Percentiles rank a stretch among this genome's conserved stretches.
phyloP scores from a whole-genome alignment of 2,113 vertebrate genomes.

The Tiliqua scincoides region DNA sequence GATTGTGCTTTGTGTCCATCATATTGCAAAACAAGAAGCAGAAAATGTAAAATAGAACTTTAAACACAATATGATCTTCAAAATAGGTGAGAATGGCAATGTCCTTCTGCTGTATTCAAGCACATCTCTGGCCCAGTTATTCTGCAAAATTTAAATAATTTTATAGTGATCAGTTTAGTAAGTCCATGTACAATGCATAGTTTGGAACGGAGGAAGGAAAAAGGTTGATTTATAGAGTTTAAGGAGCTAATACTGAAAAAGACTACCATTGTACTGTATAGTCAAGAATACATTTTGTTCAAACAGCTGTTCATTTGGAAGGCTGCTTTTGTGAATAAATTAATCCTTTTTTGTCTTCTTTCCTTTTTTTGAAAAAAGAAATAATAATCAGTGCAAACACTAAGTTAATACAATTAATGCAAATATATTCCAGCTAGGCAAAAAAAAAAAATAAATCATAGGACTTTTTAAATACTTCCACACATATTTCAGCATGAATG shows the following conservation, averaged over 20 bases:
- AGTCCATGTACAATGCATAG: background rate
- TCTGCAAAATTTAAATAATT: background rate
- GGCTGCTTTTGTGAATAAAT: constrained; percentile 57
- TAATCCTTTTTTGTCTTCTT: constrained; percentile 45
- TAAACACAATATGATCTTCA: background rate
- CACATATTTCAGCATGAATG: constrained; percentile 57
- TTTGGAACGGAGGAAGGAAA: background rate
- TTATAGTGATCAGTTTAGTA: background rate
- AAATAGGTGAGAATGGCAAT: background rate
- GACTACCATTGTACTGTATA: constrained; percentile 38
- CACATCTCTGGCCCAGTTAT: constrained; percentile 7
- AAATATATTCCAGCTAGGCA: constrained; percentile 58
- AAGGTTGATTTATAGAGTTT: background rate
- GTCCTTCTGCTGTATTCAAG: constrained; percentile 26
- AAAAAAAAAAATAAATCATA: constrained; percentile 52
- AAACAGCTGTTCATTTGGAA: constrained; percentile 36
- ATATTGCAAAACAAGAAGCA: constrained; percentile 10
- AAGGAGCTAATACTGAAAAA: background rate
- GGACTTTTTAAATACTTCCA: constrained; percentile 61
- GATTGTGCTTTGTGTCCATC: background rate
- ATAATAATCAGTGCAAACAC: constrained; percentile 59
- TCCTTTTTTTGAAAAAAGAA: constrained; percentile 59
- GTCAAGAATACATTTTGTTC: constrained; percentile 42
- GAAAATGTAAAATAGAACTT: constrained; percentile 32
- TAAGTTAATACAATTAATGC: constrained; percentile 65